Evolutionary conservation across 2,113 vertebrate genomes (phyloP).

Genomic region (Eubucco bourcierii): DNA sequence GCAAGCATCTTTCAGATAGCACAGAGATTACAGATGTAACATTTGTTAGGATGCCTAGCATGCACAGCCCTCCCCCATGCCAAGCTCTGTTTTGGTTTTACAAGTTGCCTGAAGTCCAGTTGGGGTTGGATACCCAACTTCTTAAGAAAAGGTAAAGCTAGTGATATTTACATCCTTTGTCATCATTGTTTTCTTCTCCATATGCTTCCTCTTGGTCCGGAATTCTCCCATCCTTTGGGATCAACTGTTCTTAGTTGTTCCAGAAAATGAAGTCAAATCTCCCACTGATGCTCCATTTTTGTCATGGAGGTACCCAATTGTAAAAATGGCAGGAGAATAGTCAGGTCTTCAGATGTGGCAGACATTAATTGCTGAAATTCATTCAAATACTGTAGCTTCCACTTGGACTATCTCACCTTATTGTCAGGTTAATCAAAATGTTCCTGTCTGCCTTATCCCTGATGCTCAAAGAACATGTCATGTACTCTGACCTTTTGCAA

Average conservation of each 20-base stretch:
- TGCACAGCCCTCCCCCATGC: background rate
- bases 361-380: background rate
- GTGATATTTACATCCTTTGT: background rate
- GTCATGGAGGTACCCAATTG: background rate
- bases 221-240: background rate
- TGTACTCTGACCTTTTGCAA: background rate
- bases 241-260: background rate
- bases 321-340: background rate
- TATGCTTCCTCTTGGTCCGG: rapidly evolving
- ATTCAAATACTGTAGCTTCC: background rate
- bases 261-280: background rate
- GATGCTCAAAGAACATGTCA: background rate
- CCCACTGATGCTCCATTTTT: background rate
- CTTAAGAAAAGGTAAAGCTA: background rate
- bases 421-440: slow-evolving; percentile 21
- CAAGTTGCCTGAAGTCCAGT: background rate
- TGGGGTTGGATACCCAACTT: background rate
- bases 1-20: background rate
- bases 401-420: background rate
- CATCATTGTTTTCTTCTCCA: background rate
- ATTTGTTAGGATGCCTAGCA: rapidly evolving
- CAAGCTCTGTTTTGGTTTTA: background rate
- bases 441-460: background rate
- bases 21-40: rapidly evolving
- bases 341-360: background rate